Evolutionary conservation across 2,888 invertebrate genomes (phyloP).

Genomic region (Eupithecia subumbrata): DNA sequence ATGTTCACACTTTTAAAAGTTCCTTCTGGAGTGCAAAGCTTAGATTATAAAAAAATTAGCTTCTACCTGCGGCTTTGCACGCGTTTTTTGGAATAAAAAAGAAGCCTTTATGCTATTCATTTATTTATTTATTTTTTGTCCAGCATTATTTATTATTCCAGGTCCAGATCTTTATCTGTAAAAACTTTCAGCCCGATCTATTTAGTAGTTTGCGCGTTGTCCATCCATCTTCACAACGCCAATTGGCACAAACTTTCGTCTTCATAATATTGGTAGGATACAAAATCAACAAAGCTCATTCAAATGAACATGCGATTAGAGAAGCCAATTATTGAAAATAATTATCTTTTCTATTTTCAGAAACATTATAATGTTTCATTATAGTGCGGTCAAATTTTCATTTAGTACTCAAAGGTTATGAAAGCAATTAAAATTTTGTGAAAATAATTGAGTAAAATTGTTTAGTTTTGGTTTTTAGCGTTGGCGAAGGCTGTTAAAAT

Average conservation of each 20-base stretch:
- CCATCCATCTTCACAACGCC: not conserved
- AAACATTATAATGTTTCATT: not conserved
- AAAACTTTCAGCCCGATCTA: not conserved
- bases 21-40: not conserved
- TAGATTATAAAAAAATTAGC: not conserved
- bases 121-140: too few relatives aligned
- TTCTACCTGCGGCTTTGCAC: not conserved
- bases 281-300: not conserved
- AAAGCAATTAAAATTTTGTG: conserved; percentile 30
- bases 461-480: conserved; percentile 22
- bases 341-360: not conserved
- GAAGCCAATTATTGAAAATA: not conserved
- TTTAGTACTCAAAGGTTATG: conserved; percentile 9
- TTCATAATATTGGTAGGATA: not conserved
- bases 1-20: conserved; percentile 7
- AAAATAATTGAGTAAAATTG: conserved; percentile 23
- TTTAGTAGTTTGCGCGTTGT: not conserved
- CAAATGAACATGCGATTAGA: not conserved
- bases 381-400: conserved; percentile 24
- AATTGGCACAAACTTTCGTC: not conserved
- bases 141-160: not conserved
- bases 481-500: conserved; percentile 16
- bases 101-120: too few relatives aligned
- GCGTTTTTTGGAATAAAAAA: not conserved
- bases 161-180: not conserved